Conservation (phyloP, 2,797 vertebrate genomes). For the Galaxias olidus region DNA sequence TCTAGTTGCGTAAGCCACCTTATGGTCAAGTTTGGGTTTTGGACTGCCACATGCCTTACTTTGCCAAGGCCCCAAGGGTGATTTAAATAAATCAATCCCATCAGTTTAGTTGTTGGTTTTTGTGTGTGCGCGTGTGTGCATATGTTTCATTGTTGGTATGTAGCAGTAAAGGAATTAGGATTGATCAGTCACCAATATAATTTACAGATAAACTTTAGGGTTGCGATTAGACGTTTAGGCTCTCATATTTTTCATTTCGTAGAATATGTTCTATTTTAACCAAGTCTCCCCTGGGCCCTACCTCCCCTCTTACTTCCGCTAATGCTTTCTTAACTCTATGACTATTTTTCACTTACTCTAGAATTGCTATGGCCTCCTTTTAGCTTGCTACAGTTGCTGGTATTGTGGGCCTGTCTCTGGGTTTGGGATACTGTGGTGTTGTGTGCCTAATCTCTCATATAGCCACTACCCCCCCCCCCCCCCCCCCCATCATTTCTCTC, state of each 20-base stretch:
- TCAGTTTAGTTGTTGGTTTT: background rate
- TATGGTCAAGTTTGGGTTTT: slow-evolving; percentile 25
- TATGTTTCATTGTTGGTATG: background rate
- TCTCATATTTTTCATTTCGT: too few relatives aligned
- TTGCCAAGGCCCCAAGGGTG: background rate
- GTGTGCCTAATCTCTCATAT: slow-evolving; percentile 19
- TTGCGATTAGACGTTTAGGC: too few relatives aligned
- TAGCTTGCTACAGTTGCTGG: slow-evolving; percentile 26
- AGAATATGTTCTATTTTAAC: too few relatives aligned
- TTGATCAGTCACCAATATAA: too few relatives aligned
- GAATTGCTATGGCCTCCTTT: slow-evolving; percentile 19
- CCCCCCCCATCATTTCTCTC: slow-evolving; percentile 11
- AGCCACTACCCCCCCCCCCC: slow-evolving; percentile 36
- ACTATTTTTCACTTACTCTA: background rate
- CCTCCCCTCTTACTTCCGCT: background rate
- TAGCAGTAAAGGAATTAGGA: background rate
- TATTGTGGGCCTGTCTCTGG: slow-evolving; percentile 26
- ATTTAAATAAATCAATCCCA: background rate
- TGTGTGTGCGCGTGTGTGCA: background rate
- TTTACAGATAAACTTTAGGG: too few relatives aligned
- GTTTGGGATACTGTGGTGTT: background rate
- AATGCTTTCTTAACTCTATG: background rate
- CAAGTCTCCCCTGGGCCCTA: background rate
- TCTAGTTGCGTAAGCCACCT: slow-evolving; percentile 11
- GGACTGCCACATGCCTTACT: background rate